Base-by-base conservation (phyloP, 2,888 invertebrate species). In the Cistogaster globosa region DNA sequence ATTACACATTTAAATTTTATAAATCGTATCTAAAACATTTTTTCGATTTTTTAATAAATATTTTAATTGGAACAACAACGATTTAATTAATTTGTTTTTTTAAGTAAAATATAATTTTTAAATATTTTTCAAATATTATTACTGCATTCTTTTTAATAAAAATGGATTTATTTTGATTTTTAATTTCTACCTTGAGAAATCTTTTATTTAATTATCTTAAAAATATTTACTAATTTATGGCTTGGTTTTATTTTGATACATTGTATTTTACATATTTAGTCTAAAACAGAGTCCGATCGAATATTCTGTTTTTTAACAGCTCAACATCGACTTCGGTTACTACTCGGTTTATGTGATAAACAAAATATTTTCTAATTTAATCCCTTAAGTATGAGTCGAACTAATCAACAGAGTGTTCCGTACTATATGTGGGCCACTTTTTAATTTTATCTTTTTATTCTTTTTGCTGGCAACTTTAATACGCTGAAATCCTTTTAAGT, bases 1-100 rank as follows among this genome's bases (percentile, higher is more conserved):
- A 86, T 81, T 84, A 78, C 81, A 81, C 80, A 86, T 84, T 83
- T 57, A 83, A 76, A 78, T 79, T 79, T 76, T 48, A 76, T 82
- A 83, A 79, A 80, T 80, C 67, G 48, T 80, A 80, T 80, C 83
- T 85, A 85, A 69, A 81, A 63, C 65, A 63, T 60, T 82, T 78
- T 67, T 60, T 26, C 4, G 26, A 38, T 18, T 65, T 74, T 57
- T 51, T 16, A 48, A 48, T 57, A 53, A 42, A 72, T 69, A 71
- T 78, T 63, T 53, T 45, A 26, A 76, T 71, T 79, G 67, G 69
- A 72, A 75, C 79, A 81, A 83, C 77, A 82, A 76, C 84, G 53
- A 83, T 69, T 72, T 72, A 65, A 84, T 63, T 53, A 26, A 26
- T 84, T 82, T 63, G 62, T 53, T 83, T 48, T 45, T 45, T 5